A percentile compares a stretch with the other conserved stretches of the same genome.
phyloP scores from a whole-genome alignment of 1,140 invertebrate genomes.

The Portunus trituberculatus region DNA sequence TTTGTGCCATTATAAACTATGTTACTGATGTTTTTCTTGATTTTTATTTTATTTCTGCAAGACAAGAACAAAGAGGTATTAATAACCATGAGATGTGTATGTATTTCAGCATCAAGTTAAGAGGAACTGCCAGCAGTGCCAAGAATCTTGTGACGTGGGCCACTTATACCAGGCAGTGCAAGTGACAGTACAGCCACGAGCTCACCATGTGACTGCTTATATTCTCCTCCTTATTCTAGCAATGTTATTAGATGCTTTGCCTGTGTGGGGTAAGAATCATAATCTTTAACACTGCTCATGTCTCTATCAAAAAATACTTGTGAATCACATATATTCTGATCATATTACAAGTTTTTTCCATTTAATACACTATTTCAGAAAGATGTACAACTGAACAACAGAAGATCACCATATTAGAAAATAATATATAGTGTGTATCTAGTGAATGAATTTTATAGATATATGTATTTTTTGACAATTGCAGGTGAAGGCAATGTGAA shows the following conservation, averaged over 20 bases:
- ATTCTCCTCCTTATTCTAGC: conserved; percentile 66
- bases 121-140: not conserved
- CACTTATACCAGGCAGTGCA: conserved; percentile 53
- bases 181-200: conserved; percentile 23
- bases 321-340: not conserved
- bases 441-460: not conserved
- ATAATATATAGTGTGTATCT: not conserved
- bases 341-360: not conserved
- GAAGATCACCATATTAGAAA: not conserved
- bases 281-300: not conserved
- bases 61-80: not conserved
- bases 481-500: conserved; percentile 66
- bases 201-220: conserved; percentile 31
- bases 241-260: conserved; percentile 60
- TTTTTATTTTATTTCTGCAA: not conserved
- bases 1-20: no score
- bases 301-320: not conserved
- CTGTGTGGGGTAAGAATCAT: conserved; percentile 59
- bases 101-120: conserved; percentile 1
- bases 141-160: conserved; percentile 30
- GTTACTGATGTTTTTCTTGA: not conserved
- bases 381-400: not conserved
- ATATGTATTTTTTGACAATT: not conserved
- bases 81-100: not conserved
- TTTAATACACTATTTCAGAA: not conserved